Percentiles rank a stretch among this genome's conserved stretches.
Evolutionary conservation across 2,113 vertebrate species (phyloP).

Genomic region (Recurvirostra avosetta): DNA sequence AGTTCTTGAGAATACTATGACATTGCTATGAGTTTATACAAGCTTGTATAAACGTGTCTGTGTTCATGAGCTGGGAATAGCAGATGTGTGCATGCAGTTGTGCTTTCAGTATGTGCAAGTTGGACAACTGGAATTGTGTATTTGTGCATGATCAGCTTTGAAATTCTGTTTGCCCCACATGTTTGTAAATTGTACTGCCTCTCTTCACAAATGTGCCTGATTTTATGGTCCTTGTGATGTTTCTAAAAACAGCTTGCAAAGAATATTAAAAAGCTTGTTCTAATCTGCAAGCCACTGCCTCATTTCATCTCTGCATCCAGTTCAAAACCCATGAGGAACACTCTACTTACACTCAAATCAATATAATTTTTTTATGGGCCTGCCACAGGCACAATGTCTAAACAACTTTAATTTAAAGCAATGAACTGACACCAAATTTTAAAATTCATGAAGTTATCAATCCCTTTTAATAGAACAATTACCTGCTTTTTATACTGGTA

Average conservation of each 20-base stretch:
- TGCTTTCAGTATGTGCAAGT: neutral
- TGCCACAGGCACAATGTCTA: neutral
- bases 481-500: neutral
- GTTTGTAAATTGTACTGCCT: neutral
- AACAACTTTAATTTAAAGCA: neutral
- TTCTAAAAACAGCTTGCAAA: slow-evolving; percentile 15
- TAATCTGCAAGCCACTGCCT: neutral
- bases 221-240: neutral
- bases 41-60: neutral
- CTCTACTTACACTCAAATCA: neutral
- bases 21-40: neutral
- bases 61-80: neutral
- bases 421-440: neutral
- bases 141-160: neutral
- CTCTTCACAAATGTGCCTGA: neutral
- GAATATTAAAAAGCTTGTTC: slow-evolving; percentile 28
- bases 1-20: neutral
- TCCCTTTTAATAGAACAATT: neutral
- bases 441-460: neutral
- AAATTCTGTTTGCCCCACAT: neutral
- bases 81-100: neutral
- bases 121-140: neutral
- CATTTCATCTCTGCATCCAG: neutral
- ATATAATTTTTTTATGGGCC: neutral
- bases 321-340: neutral